phyloP scores from a whole-genome alignment of 2,113 vertebrate genomes.

The Ranitomeya variabilis region DNA sequence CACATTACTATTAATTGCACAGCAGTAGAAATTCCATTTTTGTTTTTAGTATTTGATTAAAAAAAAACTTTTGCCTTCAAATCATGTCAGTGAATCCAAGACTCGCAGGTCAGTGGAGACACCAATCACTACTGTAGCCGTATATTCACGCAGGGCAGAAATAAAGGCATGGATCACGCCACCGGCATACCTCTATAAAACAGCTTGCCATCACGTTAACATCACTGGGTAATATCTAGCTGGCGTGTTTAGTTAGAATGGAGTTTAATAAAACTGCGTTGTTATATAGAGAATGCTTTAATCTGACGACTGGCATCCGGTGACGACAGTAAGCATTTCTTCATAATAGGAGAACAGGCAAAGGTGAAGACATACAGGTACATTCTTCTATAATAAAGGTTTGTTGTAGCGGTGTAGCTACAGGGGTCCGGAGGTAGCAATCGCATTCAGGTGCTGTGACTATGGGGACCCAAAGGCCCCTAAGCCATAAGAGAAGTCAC shows the following conservation, averaged over 20 bases:
- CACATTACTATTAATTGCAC: conserved; percentile 1
- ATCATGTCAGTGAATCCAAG: background rate
- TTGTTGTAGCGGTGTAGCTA: too few species aligned
- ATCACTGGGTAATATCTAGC: background rate
- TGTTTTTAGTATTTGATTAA: background rate
- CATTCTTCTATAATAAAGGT: too few species aligned
- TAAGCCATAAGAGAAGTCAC: too few species aligned
- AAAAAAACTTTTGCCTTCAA: background rate
- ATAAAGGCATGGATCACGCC: background rate
- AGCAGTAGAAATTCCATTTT: background rate
- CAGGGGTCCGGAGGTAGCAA: too few species aligned
- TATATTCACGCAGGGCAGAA: conserved; percentile 2
- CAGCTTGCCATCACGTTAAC: background rate
- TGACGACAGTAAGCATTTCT: background rate
- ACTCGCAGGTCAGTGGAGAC: background rate
- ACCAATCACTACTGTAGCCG: background rate
- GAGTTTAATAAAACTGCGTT: background rate
- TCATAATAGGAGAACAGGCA: background rate
- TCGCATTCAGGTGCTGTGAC: too few species aligned
- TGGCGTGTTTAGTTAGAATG: background rate
- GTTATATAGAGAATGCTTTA: background rate
- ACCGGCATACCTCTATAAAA: background rate
- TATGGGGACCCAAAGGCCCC: too few species aligned
- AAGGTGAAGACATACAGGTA: too few species aligned
- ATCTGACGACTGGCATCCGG: background rate